phyloP scores from a whole-genome alignment of 2,888 invertebrate genomes.

The Thysanoteuthis rhombus region DNA sequence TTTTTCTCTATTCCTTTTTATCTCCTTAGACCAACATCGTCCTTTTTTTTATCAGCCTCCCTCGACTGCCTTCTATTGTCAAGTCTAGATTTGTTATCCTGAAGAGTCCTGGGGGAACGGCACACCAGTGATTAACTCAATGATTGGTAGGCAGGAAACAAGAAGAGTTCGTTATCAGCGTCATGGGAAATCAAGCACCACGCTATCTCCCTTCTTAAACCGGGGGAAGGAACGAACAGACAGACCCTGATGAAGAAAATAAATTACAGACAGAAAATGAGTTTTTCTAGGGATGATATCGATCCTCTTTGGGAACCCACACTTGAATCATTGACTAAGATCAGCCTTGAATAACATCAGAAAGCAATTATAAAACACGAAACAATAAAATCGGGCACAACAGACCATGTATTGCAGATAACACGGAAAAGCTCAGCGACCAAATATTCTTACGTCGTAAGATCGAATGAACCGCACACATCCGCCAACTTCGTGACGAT shows the following conservation, averaged over 20 bases:
- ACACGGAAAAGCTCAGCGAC: too few relatives aligned
- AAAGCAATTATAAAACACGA: too few relatives aligned
- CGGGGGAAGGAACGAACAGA: not conserved
- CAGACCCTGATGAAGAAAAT: not conserved
- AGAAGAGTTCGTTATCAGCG: not conserved
- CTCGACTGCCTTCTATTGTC: not conserved
- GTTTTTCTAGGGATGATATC: not conserved
- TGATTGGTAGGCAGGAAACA: slow-evolving; percentile 12
- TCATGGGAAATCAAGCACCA: not conserved
- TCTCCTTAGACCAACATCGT: not conserved
- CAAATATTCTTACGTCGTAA: too few relatives aligned
- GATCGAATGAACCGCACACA: too few relatives aligned
- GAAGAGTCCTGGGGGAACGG: not conserved
- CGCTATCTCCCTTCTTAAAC: not conserved
- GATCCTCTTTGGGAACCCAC: too few relatives aligned
- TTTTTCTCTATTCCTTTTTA: not conserved
- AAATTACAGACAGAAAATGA: not conserved
- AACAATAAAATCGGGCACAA: too few relatives aligned
- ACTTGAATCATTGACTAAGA: too few relatives aligned
- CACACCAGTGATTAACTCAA: not conserved
- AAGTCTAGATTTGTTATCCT: not conserved
- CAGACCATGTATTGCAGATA: too few relatives aligned
- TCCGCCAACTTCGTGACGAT: too few relatives aligned
- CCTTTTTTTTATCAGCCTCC: not conserved
- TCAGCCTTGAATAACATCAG: not conserved